Percentiles rank a stretch among this genome's conserved stretches.
Conservation (phyloP, 2,113 vertebrate species). For the Apodemus sylvaticus region DNA sequence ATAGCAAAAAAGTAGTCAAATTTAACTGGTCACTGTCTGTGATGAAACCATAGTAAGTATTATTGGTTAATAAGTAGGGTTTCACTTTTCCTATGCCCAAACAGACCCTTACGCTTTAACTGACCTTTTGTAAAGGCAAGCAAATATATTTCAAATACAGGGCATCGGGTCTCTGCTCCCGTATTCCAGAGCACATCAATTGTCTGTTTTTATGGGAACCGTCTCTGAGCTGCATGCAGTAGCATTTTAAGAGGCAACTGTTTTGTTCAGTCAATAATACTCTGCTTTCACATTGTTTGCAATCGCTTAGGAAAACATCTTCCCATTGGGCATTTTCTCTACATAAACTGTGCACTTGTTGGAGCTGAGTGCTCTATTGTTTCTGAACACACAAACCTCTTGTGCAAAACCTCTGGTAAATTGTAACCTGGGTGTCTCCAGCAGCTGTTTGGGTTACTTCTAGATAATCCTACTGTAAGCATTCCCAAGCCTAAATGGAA, state of each 20-base stretch:
- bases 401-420: too few species aligned
- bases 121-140: slow-evolving; percentile 30
- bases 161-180: neutral
- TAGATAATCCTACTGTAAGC: neutral
- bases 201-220: neutral
- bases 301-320: neutral
- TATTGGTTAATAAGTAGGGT: neutral
- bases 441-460: neutral
- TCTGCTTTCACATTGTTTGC: neutral
- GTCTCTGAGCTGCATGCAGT: neutral
- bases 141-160: neutral
- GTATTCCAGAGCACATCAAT: neutral
- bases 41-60: neutral
- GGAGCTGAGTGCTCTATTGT: neutral
- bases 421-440: neutral
- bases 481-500: neutral
- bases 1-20: neutral
- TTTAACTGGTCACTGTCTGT: neutral
- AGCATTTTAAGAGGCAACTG: neutral
- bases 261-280: neutral
- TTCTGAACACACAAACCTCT: rapidly evolving
- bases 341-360: neutral
- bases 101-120: slow-evolving; percentile 10
- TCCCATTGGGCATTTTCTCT: neutral
- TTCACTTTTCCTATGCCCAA: neutral